Evolutionary conservation across 2,113 vertebrate genomes (phyloP), one percentile per base, ranked within the genome.

Genomic region (Lagopus leucura): DNA sequence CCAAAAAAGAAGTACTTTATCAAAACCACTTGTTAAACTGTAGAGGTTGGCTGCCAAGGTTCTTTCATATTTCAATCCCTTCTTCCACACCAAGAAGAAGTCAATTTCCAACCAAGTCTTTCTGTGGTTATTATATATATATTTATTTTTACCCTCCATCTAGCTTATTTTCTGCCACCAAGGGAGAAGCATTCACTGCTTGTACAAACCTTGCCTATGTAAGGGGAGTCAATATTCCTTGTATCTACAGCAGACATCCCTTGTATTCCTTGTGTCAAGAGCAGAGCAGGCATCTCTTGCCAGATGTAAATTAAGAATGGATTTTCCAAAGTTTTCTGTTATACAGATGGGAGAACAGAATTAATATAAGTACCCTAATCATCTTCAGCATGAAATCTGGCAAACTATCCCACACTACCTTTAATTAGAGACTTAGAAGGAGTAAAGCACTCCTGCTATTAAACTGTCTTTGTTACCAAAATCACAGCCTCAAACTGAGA

Each of bases 401-500:
- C 71, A 79, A 91, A 73, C 20, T 43, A 72, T 52, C 27, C 73
- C 72, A 72, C 84, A 84, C 9, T 38, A 69, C 58, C 24, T 88
- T 91, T 76, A 80, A 87, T 80, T 70, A 70, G 75, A 77, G 85
- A 66, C 71, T 40, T 24, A 54, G 55, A 28, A 74, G 74, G 40
- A 82, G 36, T 70, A 77, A 60, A 86, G 30, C 47, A 77, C 21
- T 66, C 82, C 82, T 70, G 72, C 82, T 91, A 50, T 70, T 88
- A 85, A n/a, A 30, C 18, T 85, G 58, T n/a, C 67, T 89, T 82
- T 86, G 55, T 64, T 80, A 88, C 79, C 54, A 40, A 75, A 72
- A 92, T 83, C 82, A 83, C 72, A 90, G 60, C 32, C 55, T 11
- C 93, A 90, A 81, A 82, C 8, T 18, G 54, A 69, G 85, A 88